Base-by-base conservation (phyloP, 2,113 vertebrate genomes). In the Nannobrachium achirus region DNA sequence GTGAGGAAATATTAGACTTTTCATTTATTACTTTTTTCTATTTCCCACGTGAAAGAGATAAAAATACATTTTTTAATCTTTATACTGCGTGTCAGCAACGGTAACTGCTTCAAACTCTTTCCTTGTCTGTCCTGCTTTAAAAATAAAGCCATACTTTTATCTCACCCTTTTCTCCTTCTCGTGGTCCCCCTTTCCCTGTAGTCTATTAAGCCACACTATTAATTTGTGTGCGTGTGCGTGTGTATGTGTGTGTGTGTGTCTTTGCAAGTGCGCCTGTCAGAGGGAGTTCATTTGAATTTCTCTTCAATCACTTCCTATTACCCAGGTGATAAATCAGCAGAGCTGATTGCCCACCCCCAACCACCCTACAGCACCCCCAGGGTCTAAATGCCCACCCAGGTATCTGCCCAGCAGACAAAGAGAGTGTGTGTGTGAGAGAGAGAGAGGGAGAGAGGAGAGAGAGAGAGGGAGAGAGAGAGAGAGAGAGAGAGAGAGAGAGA, bases 261-360 rank as follows among this genome's bases (percentile, higher is more conserved):
- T 53, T 53, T 8, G 87, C 78, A 76, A 73, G 86, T 87, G 93
- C 91, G 95, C 93, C 94, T 96, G 95, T 96, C 95, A 94, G 94
- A 93, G 93, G 92, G 93, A 95, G 95, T 98, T 98, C 95, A 96
- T 98, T 97, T 96, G 95, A 98, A 98, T 97, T 97, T 96, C 94
- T 88, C 88, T 95, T 98, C 95, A 96, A 98, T 97, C 96, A 95
- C 95, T 94, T 95, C 94, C 94, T 94, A 97, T 98, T 98, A 97
- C 95, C 94, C 94, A 95, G 92, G 94, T 94, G 94, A 97, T 98
- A 96, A 96, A 98, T 99, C 95, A 98, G 94, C 90, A 63, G n/a
- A 16, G 70, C 50, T 82, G 66, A 80, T 6, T 38, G 51, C 63
- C 81, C 72, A 73, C 68, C 66, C 75, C 49, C 20, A 66, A 70